Base-by-base conservation (phyloP, 2,797 vertebrate genomes). In the Hephaestus fuliginosus region DNA sequence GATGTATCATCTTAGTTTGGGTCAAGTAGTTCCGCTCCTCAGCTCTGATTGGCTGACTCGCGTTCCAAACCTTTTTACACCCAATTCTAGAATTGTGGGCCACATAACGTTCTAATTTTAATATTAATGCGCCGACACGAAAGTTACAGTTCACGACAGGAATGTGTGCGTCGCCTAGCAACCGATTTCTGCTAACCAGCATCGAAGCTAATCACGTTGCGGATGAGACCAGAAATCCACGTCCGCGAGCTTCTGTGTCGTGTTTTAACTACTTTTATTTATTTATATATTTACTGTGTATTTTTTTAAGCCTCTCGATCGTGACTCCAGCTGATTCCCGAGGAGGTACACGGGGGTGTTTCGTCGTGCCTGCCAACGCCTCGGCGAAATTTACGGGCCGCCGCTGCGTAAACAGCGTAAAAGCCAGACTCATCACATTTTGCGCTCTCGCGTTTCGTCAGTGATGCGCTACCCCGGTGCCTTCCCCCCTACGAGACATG, bases 321-420 rank as follows among this genome's bases (percentile, higher is more conserved):
- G 62, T 56, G 66, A 72, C 71, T 56, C 15, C 2, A 8, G 4
- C 15, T 46, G 6, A n/a, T 20, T 36, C 51, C 3, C 52, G 0
- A n/a, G 36, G 2, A 39, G 41, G 2, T n/a, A 30, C 58, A 67
- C 12, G 20, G 0, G 9, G 46, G 30, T 14, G 7, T 36, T 39
- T 41, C 20, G 18, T 79, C 18, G 49, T 49, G 63, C 3, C 56
- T 28, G 43, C 62, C 57, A 53, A 71, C 81, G 74, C 72, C 74
- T 76, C 57, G 6, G 30, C 20, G 70, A 74, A 39, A 30, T 30
- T 30, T 51, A 33, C 60, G 8, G 52, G 20, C 33, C 71, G 76
- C 30, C 1, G 80, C 82, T 91, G 68, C 92, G 92, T 82, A 85
- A 84, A 83, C 3, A 22, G 75, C 91, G 91, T 90, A 91, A 80